These are phyloP conservation scores for Euphydryas editha DNA, from an alignment of 2,888 invertebrate genomes.

Conservation along the genomic window DNA sequence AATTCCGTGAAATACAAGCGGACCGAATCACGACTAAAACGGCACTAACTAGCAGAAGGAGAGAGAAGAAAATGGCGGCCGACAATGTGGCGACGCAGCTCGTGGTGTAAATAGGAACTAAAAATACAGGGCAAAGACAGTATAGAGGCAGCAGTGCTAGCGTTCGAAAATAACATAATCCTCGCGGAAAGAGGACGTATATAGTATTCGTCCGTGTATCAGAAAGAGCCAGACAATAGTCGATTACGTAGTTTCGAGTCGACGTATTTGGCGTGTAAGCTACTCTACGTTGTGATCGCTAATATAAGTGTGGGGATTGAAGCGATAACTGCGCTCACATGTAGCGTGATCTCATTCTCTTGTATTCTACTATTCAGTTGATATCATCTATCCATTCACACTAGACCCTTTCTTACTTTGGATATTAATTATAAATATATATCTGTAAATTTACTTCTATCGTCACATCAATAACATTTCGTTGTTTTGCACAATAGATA, in stretches of 20 bases:
- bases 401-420: neutral
- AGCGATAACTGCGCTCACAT: constrained; percentile 57
- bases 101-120: constrained; percentile 58
- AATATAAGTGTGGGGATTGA: constrained; percentile 45
- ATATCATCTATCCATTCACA: neutral
- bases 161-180: constrained; percentile 31
- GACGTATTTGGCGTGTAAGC: constrained; percentile 42
- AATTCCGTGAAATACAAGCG: constrained; percentile 56
- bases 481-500: neutral
- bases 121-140: constrained; percentile 53
- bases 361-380: constrained; percentile 41
- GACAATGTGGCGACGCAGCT: constrained; percentile 55
- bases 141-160: constrained; percentile 48
- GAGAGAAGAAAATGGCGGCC: constrained; percentile 81
- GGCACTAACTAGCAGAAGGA: constrained; percentile 73
- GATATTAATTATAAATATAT: neutral
- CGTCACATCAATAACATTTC: too few relatives aligned
- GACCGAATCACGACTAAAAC: constrained; percentile 58
- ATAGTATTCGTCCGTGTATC: constrained; percentile 32
- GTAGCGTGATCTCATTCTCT: constrained; percentile 68
- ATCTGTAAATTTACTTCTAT: neutral
- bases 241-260: constrained; percentile 21
- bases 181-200: constrained; percentile 48
- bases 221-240: constrained; percentile 46
- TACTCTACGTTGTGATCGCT: constrained; percentile 58